Conservation (phyloP, 2,113 vertebrate species). For the Ptilonorhynchus violaceus region DNA sequence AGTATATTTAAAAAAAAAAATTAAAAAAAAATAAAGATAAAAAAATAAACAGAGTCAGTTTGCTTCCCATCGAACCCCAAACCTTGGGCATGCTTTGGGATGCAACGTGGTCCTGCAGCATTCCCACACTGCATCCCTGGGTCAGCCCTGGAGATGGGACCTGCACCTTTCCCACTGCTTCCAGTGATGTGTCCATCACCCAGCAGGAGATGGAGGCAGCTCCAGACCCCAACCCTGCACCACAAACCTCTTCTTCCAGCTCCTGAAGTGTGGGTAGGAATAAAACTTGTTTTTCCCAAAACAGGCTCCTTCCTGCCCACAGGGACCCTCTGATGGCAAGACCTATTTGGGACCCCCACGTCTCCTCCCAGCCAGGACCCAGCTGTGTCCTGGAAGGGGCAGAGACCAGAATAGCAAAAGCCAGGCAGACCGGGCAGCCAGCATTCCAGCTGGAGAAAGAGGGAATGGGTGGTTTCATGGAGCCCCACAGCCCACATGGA, state of each 20-base stretch:
- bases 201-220: neutral
- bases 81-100: neutral
- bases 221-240: neutral
- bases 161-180: neutral
- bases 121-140: neutral
- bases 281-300: neutral
- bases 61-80: neutral
- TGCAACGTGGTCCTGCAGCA: neutral
- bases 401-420: neutral
- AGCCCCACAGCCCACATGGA: neutral
- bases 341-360: rapidly evolving
- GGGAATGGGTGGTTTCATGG: neutral
- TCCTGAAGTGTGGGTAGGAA: neutral
- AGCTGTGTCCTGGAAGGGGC: neutral
- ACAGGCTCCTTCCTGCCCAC: neutral
- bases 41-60: neutral
- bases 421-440: neutral
- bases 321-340: neutral
- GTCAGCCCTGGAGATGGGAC: neutral
- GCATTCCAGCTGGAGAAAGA: neutral
- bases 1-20: neutral
- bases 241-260: neutral
- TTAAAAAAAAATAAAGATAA: too few species aligned
- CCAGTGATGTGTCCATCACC: neutral
- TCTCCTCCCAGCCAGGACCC: neutral